Evolutionary conservation across 2,888 invertebrate species (phyloP), one percentile per base, ranked within the genome.

Genomic region (Pachymerium ferrugineum): DNA sequence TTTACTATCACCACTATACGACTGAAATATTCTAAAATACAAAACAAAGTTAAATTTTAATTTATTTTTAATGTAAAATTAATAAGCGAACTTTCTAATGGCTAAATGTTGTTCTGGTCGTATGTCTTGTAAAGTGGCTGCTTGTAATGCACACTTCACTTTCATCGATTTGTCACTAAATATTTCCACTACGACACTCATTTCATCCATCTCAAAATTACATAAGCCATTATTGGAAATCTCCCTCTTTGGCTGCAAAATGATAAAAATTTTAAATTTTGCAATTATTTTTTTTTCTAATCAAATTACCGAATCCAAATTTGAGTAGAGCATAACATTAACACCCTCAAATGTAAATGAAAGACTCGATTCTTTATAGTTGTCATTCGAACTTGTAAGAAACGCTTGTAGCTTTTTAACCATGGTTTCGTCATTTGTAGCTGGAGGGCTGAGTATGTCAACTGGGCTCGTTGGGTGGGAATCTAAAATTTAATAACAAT

Each of bases 381-480:
- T 84, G 0, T 88, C 87, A 77, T 89, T 89, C 69, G 87, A 87
- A 79, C 88, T 88, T 12, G 88, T 88, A 78, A 91, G 88, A 81
- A 91, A 91, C 1, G 89, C 90, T 81, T 91, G 89, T 0, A 91
- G 81, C 78, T 88, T 89, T 78, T 87, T 87, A 0, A 90, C 88
- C 28, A 72, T 76, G 42, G 76, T 75, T 73, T 76, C 78, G 70
- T 70, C 76, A 47, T 73, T 73, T 12, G 72, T 75, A 14, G 33
- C 74, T 29, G 71, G 72, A n/a, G 76, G 78, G 12, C 75, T 76
- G 54, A 76, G 76, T 4, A 72, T 75, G 28, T 77, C 76, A 16
- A 74, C 74, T n/a, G 78, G 78, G n/a, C 70, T 28, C 74, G 76
- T 54, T 73, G 72, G 33, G 74, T 76, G 73, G 2, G 73, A 68